A percentile compares a stretch with the other conserved stretches of the same genome.
phyloP scores from a whole-genome alignment of 2,888 invertebrate species.

The Hemicrepidius hirtus region DNA sequence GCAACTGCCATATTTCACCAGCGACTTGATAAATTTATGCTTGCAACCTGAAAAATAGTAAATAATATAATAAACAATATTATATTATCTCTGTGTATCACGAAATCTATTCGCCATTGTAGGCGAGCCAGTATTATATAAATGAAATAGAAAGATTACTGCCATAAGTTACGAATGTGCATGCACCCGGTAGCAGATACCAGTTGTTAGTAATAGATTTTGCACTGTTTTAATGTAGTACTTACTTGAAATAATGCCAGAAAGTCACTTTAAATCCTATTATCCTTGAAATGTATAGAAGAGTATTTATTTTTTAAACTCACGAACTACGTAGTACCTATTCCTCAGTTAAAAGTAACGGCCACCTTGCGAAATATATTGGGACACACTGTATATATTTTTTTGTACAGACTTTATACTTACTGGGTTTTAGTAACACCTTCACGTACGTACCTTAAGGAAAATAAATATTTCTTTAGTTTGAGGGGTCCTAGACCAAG shows the following conservation, averaged over 20 bases:
- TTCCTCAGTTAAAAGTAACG: too few species aligned
- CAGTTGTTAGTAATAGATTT: slow-evolving; percentile 23
- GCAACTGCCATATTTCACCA: slow-evolving; percentile 59
- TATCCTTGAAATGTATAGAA: background rate
- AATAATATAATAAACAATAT: slow-evolving; percentile 61
- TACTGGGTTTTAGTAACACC: too few species aligned
- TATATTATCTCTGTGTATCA: slow-evolving; percentile 60
- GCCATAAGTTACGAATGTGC: slow-evolving; percentile 46
- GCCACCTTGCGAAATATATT: too few species aligned
- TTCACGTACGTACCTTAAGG: too few species aligned
- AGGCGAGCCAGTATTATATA: slow-evolving; percentile 49
- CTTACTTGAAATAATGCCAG: slow-evolving; percentile 4
- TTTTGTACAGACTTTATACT: too few species aligned
- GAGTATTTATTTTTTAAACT: background rate
- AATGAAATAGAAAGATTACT: slow-evolving; percentile 49
- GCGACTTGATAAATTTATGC: slow-evolving; percentile 58
- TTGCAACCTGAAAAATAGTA: slow-evolving; percentile 60
- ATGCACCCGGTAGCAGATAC: slow-evolving; percentile 35
- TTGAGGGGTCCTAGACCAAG: too few species aligned
- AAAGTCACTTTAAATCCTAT: background rate
- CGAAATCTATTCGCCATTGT: slow-evolving; percentile 57
- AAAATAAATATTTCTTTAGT: too few species aligned
- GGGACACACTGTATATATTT: too few species aligned
- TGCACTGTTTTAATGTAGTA: background rate
- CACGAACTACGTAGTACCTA: too few species aligned